phyloP scores from a whole-genome alignment of 2,888 invertebrate species.

The Thereva unica region DNA sequence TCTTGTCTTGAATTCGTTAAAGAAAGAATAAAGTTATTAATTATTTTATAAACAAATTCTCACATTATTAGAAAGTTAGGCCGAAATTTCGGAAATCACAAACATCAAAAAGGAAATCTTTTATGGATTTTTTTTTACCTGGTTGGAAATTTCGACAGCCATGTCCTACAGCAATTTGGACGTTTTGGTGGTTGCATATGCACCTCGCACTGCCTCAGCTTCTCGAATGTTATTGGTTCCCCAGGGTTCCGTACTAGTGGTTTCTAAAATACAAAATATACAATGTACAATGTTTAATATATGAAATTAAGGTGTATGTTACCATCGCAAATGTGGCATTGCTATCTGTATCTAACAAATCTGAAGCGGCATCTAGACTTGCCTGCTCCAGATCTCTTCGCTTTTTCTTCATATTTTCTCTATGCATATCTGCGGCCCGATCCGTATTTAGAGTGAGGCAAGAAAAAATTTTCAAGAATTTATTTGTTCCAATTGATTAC shows the following conservation, averaged over 20 bases:
- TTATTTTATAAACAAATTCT: not conserved
- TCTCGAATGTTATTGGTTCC: conserved; percentile 76
- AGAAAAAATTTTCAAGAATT: conserved; percentile 58
- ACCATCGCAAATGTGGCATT: conserved; percentile 92
- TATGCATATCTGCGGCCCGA: conserved; percentile 68
- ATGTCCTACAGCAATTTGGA: conserved; percentile 88
- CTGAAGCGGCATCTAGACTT: conserved; percentile 83
- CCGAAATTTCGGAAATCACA: conserved; percentile 49
- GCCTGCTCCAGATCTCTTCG: conserved; percentile 84
- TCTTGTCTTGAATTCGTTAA: conserved; percentile 37
- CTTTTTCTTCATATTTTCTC: conserved; percentile 88
- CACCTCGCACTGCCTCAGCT: conserved; percentile 88
- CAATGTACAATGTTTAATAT: conserved; percentile 19
- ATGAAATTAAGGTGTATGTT: conserved; percentile 57
- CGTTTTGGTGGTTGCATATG: conserved; percentile 80
- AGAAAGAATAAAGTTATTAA: conserved; percentile 20
- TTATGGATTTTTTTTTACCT: conserved; percentile 58
- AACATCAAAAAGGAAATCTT: conserved; percentile 59
- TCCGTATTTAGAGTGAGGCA: conserved; percentile 59
- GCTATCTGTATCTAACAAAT: conserved; percentile 85
- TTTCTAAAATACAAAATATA: conserved; percentile 64
- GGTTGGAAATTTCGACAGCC: conserved; percentile 94
- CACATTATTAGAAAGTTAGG: not conserved
- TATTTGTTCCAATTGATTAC: conserved; percentile 54
- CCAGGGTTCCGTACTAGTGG: conserved; percentile 84